Evolutionary conservation across 37 sponge, comb jelly and placozoan species (phyloP).

Genomic region (Dysidea cf. avara): DNA sequence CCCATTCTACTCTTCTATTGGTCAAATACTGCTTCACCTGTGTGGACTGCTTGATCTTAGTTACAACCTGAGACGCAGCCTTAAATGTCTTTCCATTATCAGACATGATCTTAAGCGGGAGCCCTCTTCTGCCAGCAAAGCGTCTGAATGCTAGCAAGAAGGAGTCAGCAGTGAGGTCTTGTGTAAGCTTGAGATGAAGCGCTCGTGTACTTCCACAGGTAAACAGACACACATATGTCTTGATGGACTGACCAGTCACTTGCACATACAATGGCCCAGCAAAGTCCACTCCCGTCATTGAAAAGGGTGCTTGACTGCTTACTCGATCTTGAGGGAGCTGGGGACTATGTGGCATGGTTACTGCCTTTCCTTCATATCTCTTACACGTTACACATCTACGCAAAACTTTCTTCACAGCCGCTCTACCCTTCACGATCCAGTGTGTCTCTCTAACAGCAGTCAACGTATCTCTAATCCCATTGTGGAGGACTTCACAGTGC

Average conservation of each 20-base stretch:
- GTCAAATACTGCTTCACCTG: background rate
- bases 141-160: background rate
- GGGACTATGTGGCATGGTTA: slow-evolving; percentile 14
- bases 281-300: slow-evolving; percentile 28
- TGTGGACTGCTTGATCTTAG: background rate
- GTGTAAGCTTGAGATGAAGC: slow-evolving; percentile 4
- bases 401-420: slow-evolving; percentile 18
- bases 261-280: slow-evolving; percentile 24
- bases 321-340: slow-evolving; percentile 38
- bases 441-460: too few relatives aligned
- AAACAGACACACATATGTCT: background rate
- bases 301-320: slow-evolving; percentile 11
- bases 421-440: slow-evolving; percentile 7
- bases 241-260: background rate
- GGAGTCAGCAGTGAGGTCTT: background rate
- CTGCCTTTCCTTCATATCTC: slow-evolving; percentile 27
- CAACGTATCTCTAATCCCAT: slow-evolving; percentile 29
- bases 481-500: slow-evolving; percentile 30
- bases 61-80: background rate
- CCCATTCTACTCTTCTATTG: background rate
- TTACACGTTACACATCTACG: slow-evolving; percentile 20
- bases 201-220: slow-evolving; percentile 7
- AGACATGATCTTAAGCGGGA: slow-evolving; percentile 9
- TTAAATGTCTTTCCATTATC: background rate
- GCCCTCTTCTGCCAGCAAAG: slow-evolving; percentile 2